phyloP scores from a whole-genome alignment of 2,113 vertebrate genomes.

The Merops nubicus region DNA sequence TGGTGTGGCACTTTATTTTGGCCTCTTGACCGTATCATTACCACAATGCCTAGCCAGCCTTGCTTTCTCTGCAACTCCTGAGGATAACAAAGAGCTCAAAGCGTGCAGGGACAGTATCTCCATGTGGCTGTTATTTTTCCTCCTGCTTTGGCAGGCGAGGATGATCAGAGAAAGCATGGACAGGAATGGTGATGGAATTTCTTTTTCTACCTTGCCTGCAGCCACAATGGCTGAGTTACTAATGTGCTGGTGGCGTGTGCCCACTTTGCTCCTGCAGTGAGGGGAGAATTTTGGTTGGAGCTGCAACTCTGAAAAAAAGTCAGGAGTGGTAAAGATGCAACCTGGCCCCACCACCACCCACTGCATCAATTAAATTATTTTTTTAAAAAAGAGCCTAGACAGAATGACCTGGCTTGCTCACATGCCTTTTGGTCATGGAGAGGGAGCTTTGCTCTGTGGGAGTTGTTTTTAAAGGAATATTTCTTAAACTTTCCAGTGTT shows the following conservation, averaged over 20 bases:
- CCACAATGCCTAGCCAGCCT: not conserved
- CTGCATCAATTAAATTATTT: not conserved
- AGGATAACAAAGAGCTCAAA: not conserved
- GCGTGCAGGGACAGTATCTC: not conserved
- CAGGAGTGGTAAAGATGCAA: not conserved
- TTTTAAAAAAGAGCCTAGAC: not conserved
- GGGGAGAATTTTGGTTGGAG: not conserved
- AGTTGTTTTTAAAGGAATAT: slow-evolving; percentile 2
- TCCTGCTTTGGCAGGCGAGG: not conserved
- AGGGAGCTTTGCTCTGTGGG: slow-evolving; percentile 1
- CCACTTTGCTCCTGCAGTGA: not conserved
- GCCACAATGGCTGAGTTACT: not conserved
- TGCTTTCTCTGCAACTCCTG: not conserved
- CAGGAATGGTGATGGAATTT: not conserved
- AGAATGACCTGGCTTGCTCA: not conserved
- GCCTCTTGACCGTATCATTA: slow-evolving; percentile 22
- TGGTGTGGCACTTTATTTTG: slow-evolving; percentile 13
- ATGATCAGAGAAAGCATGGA: not conserved
- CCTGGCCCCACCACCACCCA: not conserved
- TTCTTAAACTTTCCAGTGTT: slow-evolving; percentile 60
- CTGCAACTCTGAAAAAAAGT: not conserved
- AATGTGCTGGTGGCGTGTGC: not conserved
- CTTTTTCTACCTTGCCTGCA: rapidly evolving
- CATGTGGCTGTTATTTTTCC: not conserved
- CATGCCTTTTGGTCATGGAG: not conserved